These are phyloP conservation scores for Macrotis lagotis DNA, from an alignment of 2,113 vertebrate species.

Conservation along the genomic window DNA sequence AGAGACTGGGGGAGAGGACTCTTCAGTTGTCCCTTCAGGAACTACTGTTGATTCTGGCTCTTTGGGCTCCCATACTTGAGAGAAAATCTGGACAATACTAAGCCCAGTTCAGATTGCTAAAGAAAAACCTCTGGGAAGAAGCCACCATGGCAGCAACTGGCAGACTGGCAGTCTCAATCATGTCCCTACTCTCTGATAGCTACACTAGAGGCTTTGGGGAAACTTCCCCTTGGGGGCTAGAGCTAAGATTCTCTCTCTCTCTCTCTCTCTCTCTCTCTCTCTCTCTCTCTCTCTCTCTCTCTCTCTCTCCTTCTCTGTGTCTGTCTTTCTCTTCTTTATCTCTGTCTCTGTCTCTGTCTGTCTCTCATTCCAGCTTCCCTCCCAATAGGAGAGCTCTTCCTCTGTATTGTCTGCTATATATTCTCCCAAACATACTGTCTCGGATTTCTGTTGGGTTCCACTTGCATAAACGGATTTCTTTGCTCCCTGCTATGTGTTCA, in stretches of 20 bases:
- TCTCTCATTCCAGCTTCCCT: not conserved
- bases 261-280: too few relatives aligned
- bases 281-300: too few relatives aligned
- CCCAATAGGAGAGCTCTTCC: not conserved
- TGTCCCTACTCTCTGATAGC: not conserved
- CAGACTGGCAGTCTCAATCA: too few relatives aligned
- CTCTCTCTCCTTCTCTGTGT: too few relatives aligned
- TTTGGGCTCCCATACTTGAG: not conserved
- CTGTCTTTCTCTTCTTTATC: too few relatives aligned
- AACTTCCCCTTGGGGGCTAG: not conserved
- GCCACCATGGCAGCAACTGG: not conserved
- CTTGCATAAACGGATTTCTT: not conserved
- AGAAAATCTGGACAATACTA: not conserved
- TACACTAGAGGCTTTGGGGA: not conserved
- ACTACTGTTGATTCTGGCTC: too few relatives aligned
- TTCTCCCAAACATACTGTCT: not conserved
- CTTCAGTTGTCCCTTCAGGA: not conserved
- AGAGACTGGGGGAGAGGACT: not conserved
- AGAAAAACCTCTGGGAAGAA: not conserved
- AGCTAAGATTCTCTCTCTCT: too few relatives aligned
- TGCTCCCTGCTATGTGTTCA: not conserved
- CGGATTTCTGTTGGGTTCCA: not conserved
- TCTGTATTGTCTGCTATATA: not conserved
- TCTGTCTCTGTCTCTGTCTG: too few relatives aligned
- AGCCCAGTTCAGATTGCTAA: not conserved